Evolutionary conservation across 2,888 invertebrate species (phyloP).

Genomic region (Eupithecia subumbrata): DNA sequence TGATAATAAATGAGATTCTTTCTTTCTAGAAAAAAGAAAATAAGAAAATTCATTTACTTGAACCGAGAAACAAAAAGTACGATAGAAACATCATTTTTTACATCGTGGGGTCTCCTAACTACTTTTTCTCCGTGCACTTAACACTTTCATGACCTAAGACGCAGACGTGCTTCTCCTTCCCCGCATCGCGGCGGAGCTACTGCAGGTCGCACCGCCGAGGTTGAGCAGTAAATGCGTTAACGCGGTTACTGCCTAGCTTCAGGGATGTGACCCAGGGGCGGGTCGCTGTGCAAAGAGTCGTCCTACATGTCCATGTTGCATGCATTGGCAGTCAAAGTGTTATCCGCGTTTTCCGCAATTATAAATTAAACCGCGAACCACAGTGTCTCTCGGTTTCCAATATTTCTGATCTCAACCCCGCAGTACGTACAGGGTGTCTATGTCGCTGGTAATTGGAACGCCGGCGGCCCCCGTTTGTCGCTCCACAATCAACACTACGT

Average conservation of each 20-base stretch:
- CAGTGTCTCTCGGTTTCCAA: not conserved
- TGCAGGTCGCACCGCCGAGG: too few species aligned
- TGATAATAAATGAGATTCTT: not conserved
- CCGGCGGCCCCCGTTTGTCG: constrained; percentile 72
- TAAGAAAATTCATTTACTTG: too few species aligned
- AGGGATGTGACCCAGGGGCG: not conserved
- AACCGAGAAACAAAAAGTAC: too few species aligned
- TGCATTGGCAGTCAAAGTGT: too few species aligned
- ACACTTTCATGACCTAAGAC: too few species aligned
- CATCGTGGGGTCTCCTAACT: not conserved
- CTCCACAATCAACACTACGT: constrained; percentile 81
- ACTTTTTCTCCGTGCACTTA: not conserved
- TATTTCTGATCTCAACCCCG: constrained; percentile 11
- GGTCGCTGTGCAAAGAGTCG: not conserved
- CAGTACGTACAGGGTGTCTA: constrained; percentile 61
- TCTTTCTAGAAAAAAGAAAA: too few species aligned
- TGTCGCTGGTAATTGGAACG: constrained; percentile 79
- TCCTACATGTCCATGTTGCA: too few species aligned
- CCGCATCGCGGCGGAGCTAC: too few species aligned
- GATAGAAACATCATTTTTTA: not conserved
- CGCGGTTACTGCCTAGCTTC: not conserved
- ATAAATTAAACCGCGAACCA: not conserved
- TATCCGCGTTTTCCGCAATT: not conserved
- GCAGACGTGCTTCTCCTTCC: too few species aligned
- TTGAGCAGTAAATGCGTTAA: too few species aligned